Percentiles rank a stretch among this genome's conserved stretches.
Evolutionary conservation across 2,888 invertebrate species (phyloP).

Genomic region (Folsomia manolachei): DNA sequence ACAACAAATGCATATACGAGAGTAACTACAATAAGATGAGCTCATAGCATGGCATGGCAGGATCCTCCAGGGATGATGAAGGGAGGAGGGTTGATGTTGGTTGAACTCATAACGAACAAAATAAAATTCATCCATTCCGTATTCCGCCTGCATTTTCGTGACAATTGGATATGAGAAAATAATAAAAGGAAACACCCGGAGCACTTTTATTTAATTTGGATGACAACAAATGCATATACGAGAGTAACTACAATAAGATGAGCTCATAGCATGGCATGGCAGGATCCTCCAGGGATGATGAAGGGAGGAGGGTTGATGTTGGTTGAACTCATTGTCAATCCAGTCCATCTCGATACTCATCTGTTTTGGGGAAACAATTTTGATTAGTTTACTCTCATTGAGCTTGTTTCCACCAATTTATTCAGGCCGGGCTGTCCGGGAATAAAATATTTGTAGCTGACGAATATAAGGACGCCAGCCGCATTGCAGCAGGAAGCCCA

Average conservation of each 20-base stretch:
- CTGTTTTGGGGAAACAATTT: slow-evolving; percentile 22
- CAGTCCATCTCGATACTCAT: slow-evolving; percentile 14
- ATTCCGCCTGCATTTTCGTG: neutral
- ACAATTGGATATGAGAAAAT: slow-evolving; percentile 13
- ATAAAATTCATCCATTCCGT: neutral
- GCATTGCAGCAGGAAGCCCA: slow-evolving; percentile 16
- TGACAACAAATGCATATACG: neutral
- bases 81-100: slow-evolving; percentile 4
- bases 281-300: neutral
- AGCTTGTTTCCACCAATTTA: slow-evolving; percentile 22
- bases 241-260: too few relatives aligned
- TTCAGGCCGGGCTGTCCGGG: neutral
- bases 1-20: neutral
- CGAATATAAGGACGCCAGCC: neutral
- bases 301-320: slow-evolving; percentile 1
- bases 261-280: too few relatives aligned
- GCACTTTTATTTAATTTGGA: slow-evolving; percentile 11
- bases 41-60: neutral
- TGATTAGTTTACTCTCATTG: slow-evolving; percentile 22
- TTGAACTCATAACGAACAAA: too few relatives aligned
- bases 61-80: neutral
- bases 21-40: too few relatives aligned
- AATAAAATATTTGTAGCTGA: slow-evolving; percentile 6
- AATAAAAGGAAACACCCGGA: slow-evolving; percentile 17
- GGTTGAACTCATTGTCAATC: neutral